Conservation (phyloP, 2,113 vertebrate species). For the Paramormyrops kingsleyae region DNA sequence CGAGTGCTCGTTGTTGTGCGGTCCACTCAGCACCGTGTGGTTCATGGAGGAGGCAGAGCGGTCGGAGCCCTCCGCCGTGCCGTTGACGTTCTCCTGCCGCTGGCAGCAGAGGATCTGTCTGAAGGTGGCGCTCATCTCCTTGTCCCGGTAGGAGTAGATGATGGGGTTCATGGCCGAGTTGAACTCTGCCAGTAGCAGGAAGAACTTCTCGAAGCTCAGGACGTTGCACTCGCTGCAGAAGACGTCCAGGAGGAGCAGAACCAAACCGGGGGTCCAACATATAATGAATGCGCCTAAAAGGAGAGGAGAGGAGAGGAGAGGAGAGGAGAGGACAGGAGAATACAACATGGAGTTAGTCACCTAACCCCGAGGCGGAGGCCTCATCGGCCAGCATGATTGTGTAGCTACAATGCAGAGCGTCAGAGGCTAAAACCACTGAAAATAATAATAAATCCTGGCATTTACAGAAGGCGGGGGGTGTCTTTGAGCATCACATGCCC, state of each 20-base stretch:
- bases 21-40: conserved; percentile 82
- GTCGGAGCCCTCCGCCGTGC: conserved; percentile 83
- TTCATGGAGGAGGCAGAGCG: conserved; percentile 89
- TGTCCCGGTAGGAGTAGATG: conserved; percentile 98
- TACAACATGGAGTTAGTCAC: not conserved
- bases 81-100: conserved; percentile 76
- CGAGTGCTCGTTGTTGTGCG: conserved; percentile 87
- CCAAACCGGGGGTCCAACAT: conserved; percentile 95
- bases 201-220: conserved; percentile 92
- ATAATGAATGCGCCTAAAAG: conserved; percentile 90
- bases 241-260: conserved; percentile 88
- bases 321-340: not conserved
- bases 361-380: not conserved
- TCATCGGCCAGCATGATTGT: not conserved
- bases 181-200: conserved; percentile 92
- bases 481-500: not conserved
- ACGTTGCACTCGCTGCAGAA: conserved; percentile 84
- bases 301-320: not conserved
- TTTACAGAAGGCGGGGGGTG: conserved; percentile 27
- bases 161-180: conserved; percentile 99
- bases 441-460: conserved; percentile 28
- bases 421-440: conserved; percentile 35
- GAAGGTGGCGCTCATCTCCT: conserved; percentile 97
- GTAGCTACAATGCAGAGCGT: conserved; percentile 13
- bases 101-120: conserved; percentile 96